phyloP scores from a whole-genome alignment of 2,113 vertebrate species.

The Microtus pennsylvanicus region DNA sequence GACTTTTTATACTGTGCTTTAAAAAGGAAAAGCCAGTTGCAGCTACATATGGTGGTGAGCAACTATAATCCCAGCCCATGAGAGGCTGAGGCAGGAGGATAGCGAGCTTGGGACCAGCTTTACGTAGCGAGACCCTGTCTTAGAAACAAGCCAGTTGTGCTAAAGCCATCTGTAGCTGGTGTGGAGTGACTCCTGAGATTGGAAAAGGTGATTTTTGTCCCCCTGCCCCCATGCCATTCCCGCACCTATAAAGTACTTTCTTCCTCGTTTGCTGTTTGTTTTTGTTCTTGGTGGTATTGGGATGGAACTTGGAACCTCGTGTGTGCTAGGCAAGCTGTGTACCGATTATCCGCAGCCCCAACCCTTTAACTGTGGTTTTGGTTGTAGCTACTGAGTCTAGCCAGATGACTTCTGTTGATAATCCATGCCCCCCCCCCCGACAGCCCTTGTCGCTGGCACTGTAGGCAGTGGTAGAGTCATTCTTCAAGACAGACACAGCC shows the following conservation, averaged over 20 bases:
- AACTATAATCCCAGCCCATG: not conserved
- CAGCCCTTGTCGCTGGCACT: not conserved
- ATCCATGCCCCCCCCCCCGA: fast-evolving
- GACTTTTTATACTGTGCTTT: not conserved
- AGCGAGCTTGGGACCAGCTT: not conserved
- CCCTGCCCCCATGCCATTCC: not conserved
- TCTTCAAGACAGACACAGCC: not conserved
- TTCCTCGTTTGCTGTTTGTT: not conserved
- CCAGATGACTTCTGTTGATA: not conserved
- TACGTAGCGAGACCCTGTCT: not conserved
- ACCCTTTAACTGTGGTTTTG: not conserved
- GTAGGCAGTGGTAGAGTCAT: not conserved
- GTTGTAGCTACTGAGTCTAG: not conserved
- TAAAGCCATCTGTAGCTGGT: not conserved
- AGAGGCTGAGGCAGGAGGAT: not conserved
- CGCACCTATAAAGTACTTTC: not conserved
- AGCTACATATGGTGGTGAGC: not conserved
- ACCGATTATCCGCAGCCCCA: too few relatives aligned
- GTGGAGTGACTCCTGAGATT: not conserved
- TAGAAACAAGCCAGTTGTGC: not conserved
- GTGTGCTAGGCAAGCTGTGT: not conserved
- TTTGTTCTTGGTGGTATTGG: not conserved
- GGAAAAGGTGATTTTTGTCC: not conserved
- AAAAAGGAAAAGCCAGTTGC: not conserved
- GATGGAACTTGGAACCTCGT: not conserved